phyloP scores from a whole-genome alignment of 2,888 invertebrate genomes.

The Coenonympha arcania region DNA sequence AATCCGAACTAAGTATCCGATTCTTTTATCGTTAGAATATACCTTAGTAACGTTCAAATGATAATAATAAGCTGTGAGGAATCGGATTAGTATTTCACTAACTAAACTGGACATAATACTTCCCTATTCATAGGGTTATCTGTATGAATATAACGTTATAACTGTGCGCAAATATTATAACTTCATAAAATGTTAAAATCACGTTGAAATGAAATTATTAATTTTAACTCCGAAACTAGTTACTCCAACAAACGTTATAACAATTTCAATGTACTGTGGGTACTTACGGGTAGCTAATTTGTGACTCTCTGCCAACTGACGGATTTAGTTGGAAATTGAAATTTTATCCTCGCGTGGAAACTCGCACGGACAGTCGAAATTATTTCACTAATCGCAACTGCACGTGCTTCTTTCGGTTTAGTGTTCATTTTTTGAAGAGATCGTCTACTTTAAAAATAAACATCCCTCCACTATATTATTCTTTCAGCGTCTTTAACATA shows the following conservation, averaged over 20 bases:
- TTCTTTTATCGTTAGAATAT: too few species aligned
- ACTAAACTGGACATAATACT: too few species aligned
- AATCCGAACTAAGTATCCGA: too few species aligned
- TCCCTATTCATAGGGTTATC: too few species aligned
- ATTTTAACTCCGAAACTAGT: slow-evolving; percentile 1
- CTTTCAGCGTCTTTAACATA: too few species aligned
- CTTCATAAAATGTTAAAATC: background rate
- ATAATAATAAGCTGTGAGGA: too few species aligned
- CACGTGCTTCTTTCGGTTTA: background rate
- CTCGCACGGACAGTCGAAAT: slow-evolving; percentile 2
- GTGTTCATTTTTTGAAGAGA: background rate
- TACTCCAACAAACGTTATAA: background rate
- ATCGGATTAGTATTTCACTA: too few species aligned
- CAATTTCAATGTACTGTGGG: background rate
- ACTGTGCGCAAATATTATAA: background rate
- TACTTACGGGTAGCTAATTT: too few species aligned
- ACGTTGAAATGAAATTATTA: background rate
- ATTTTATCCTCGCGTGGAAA: slow-evolving; percentile 16
- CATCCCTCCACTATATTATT: too few species aligned
- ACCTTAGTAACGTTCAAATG: too few species aligned
- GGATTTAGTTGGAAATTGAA: slow-evolving; percentile 21
- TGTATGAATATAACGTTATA: too few species aligned
- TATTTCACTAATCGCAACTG: slow-evolving; percentile 3
- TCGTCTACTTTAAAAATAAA: too few species aligned
- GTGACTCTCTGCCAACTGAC: slow-evolving; percentile 9